Conservation (phyloP, 2,113 vertebrate genomes). For the Nannospalax galili region DNA sequence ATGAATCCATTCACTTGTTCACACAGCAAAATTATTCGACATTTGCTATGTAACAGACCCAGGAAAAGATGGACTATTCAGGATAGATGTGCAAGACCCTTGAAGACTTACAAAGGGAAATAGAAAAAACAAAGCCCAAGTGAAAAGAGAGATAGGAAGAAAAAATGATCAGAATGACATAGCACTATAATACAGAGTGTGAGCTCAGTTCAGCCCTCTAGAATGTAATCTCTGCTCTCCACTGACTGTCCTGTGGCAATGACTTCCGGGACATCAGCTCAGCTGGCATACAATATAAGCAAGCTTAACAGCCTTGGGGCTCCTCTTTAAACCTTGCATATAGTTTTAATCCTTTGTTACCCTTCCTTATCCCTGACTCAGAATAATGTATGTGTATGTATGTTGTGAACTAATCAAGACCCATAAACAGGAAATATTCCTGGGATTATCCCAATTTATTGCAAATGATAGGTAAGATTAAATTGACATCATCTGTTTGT, state of each 20-base stretch:
- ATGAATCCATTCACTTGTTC: background rate
- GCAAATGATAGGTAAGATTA: no score
- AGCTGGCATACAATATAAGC: no score
- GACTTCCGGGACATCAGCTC: no score
- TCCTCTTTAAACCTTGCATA: no score
- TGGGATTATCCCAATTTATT: no score
- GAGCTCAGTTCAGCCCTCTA: rapidly evolving
- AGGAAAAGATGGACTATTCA: background rate
- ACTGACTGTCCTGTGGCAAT: background rate
- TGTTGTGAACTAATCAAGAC: no score
- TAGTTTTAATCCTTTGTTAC: no score
- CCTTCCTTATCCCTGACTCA: no score
- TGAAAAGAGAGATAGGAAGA: background rate
- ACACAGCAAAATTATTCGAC: background rate
- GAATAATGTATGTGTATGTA: no score
- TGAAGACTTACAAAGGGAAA: background rate
- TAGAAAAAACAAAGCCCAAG: background rate
- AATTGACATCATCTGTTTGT: no score
- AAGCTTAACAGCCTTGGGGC: no score
- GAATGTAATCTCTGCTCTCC: background rate
- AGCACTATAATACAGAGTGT: rapidly evolving
- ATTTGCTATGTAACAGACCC: background rate
- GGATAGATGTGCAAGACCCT: background rate
- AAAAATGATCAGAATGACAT: background rate
- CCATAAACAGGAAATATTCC: no score